Evolutionary conservation across 1,140 invertebrate species (phyloP).

Genomic region (Drosophila obscura): DNA sequence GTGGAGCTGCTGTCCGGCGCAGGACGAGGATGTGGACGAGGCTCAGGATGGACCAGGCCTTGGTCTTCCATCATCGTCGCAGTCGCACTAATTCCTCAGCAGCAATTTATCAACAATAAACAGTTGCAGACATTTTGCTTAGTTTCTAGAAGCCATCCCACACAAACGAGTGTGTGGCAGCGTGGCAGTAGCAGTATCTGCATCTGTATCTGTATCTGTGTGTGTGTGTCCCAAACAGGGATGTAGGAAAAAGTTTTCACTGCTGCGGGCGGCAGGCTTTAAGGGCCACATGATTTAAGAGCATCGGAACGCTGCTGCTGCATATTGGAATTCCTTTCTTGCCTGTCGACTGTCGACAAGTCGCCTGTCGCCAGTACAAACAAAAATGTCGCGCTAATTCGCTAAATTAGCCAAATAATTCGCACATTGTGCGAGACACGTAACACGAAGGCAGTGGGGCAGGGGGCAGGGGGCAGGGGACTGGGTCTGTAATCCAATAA

Average conservation of each 20-base stretch:
- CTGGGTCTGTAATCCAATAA: constrained; percentile 72
- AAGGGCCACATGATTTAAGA: constrained; percentile 48
- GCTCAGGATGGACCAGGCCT: constrained; percentile 42
- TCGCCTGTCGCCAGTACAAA: constrained; percentile 2
- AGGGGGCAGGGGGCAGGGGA: background rate
- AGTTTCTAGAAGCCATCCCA: constrained; percentile 29
- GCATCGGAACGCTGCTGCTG: constrained; percentile 2
- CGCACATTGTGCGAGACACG: constrained; percentile 61
- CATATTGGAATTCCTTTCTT: constrained; percentile 49
- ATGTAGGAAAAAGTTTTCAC: constrained; percentile 69
- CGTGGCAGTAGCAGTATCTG: constrained; percentile 8
- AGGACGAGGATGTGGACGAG: constrained; percentile 46
- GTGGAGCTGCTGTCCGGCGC: constrained; percentile 24
- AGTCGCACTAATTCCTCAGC: constrained; percentile 78
- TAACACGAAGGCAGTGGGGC: background rate
- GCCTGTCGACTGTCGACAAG: constrained; percentile 11
- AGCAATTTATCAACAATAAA: constrained; percentile 83
- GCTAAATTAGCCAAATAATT: constrained; percentile 75
- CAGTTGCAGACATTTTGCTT: constrained; percentile 80
- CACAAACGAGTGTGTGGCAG: background rate
- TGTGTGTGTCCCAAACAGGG: constrained; percentile 77
- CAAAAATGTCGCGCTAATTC: constrained; percentile 56
- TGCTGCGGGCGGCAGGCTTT: constrained; percentile 56
- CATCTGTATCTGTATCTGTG: constrained; percentile 15
- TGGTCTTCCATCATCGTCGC: constrained; percentile 78